Evolutionary conservation across 2,113 vertebrate genomes (phyloP).

Genomic region (Eleginops maclovinus): DNA sequence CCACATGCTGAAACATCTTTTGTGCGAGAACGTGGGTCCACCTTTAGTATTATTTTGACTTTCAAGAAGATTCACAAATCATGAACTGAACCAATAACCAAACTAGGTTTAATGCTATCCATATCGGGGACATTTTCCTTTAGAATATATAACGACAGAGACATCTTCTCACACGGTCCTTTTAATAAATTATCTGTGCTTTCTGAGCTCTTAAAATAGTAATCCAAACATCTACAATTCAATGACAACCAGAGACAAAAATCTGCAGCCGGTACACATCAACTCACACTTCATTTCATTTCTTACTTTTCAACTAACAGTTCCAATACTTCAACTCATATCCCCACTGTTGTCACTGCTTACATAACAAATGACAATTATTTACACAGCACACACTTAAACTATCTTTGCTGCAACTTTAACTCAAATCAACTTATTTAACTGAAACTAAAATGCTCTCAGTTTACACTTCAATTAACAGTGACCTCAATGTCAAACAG

Average conservation of each 20-base stretch:
- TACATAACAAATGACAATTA: not conserved
- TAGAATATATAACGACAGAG: not conserved
- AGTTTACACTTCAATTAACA: not conserved
- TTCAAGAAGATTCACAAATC: conserved; percentile 1
- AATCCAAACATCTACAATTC: not conserved
- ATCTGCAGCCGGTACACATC: not conserved
- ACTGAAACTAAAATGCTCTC: not conserved
- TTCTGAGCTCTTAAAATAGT: not conserved
- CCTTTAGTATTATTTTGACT: conserved; percentile 20
- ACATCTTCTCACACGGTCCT: not conserved
- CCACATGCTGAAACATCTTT: conserved; percentile 65
- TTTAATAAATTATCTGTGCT: not conserved
- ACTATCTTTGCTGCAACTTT: not conserved
- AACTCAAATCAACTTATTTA: not conserved
- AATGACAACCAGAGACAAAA: not conserved
- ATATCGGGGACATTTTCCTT: not conserved
- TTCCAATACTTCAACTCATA: not conserved
- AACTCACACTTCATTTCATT: not conserved
- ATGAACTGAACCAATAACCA: not conserved
- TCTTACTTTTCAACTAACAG: not conserved
- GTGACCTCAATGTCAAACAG: no score
- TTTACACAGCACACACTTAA: conserved; percentile 1
- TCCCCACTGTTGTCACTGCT: not conserved
- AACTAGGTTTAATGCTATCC: not conserved
- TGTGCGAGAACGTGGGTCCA: conserved; percentile 48